Percentiles rank a stretch among this genome's conserved stretches.
phyloP scores from a whole-genome alignment of 2,888 invertebrate genomes.

The Eupithecia pulchellata region DNA sequence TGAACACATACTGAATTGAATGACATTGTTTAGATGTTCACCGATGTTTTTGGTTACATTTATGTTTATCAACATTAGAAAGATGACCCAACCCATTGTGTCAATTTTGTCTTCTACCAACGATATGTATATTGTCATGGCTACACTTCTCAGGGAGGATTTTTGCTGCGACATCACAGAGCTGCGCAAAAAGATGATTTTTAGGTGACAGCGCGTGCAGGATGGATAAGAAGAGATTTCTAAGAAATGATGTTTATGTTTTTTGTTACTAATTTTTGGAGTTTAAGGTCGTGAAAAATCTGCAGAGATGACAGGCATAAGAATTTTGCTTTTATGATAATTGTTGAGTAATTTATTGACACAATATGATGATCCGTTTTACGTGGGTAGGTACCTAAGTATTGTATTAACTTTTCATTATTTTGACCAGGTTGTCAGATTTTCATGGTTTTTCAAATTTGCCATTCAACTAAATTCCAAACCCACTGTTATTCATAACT shows the following conservation, averaged over 20 bases:
- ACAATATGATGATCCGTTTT: too few species aligned
- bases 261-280: not conserved
- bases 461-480: too few species aligned
- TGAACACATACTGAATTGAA: slow-evolving; percentile 2
- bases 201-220: not conserved
- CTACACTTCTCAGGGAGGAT: not conserved
- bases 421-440: too few species aligned
- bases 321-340: too few species aligned
- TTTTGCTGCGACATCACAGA: not conserved
- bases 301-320: too few species aligned
- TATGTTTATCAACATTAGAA: slow-evolving; percentile 20
- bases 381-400: too few species aligned
- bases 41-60: not conserved
- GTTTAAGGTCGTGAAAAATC: not conserved
- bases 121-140: not conserved
- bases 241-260: too few species aligned
- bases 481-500: too few species aligned
- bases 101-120: slow-evolving; percentile 1
- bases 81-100: slow-evolving; percentile 12
- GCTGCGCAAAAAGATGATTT: not conserved
- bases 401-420: too few species aligned
- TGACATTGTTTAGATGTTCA: slow-evolving; percentile 5
- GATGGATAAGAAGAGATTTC: not conserved
- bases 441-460: too few species aligned
- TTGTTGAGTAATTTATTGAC: too few species aligned